phyloP scores from a whole-genome alignment of 2,888 invertebrate genomes.

The Thecophora atra region DNA sequence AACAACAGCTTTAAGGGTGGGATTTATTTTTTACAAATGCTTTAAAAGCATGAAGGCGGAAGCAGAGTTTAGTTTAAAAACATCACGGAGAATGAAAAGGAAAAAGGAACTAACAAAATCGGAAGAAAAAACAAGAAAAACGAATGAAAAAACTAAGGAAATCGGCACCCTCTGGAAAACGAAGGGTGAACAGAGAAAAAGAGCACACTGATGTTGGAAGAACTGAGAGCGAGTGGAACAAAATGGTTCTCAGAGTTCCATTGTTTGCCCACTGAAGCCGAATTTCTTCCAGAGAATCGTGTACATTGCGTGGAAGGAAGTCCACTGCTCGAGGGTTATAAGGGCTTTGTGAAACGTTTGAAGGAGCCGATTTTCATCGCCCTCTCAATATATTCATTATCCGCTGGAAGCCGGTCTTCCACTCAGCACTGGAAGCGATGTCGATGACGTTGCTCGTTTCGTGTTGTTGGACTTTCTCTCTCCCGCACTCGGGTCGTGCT shows the following conservation, averaged over 20 bases:
- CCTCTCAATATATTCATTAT: background rate
- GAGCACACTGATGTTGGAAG: background rate
- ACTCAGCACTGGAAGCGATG: background rate
- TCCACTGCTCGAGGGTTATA: too few relatives aligned
- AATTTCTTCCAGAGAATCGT: background rate
- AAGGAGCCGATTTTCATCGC: background rate
- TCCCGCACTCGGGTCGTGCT: too few relatives aligned
- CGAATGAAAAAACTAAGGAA: background rate
- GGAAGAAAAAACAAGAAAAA: background rate
- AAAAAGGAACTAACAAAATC: background rate
- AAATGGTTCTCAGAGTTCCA: background rate
- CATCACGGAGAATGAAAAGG: background rate
- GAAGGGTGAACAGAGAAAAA: background rate
- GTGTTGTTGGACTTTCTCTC: background rate
- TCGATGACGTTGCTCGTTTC: background rate
- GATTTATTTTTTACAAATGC: background rate
- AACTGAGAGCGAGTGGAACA: background rate
- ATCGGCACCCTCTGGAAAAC: background rate
- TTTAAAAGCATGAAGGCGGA: too few relatives aligned
- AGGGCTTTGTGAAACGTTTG: too few relatives aligned
- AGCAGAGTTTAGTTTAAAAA: background rate
- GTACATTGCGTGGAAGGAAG: background rate
- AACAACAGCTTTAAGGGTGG: too few relatives aligned
- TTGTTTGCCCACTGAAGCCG: background rate
- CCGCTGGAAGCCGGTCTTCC: background rate